Conservation (phyloP, 2,113 vertebrate species). For the Oryzias melastigma region DNA sequence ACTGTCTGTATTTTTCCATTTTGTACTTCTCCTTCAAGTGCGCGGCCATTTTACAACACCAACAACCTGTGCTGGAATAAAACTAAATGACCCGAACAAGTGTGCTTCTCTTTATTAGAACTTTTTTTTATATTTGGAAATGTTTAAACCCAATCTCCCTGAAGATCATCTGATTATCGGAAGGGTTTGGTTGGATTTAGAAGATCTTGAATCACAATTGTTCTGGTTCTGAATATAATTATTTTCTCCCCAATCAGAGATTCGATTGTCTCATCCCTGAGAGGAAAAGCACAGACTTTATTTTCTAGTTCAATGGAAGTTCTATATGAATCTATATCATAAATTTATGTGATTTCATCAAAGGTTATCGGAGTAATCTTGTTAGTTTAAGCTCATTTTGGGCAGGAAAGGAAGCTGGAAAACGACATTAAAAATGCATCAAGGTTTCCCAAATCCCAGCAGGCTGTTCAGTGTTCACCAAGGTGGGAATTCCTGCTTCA, state of each 20-base stretch:
- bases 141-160: background rate
- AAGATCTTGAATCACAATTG: too few species aligned
- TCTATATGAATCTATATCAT: too few species aligned
- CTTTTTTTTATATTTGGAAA: background rate
- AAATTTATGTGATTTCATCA: too few species aligned
- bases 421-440: slow-evolving; percentile 47
- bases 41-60: slow-evolving; percentile 81
- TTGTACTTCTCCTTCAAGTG: slow-evolving; percentile 80
- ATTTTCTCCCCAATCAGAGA: too few species aligned
- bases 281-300: too few species aligned
- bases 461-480: slow-evolving; percentile 1
- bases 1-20: slow-evolving; percentile 79
- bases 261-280: too few species aligned
- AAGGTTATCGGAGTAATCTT: too few species aligned
- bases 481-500: background rate
- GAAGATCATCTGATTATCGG: too few species aligned
- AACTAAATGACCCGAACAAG: slow-evolving; percentile 64
- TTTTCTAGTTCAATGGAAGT: too few species aligned
- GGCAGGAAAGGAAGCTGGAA: slow-evolving; percentile 8
- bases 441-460: slow-evolving; percentile 21
- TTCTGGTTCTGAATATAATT: too few species aligned
- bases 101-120: slow-evolving; percentile 12
- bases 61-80: slow-evolving; percentile 82
- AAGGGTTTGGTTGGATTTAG: too few species aligned
- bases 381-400: too few species aligned